Base-by-base conservation (phyloP, 1,140 invertebrate genomes). In the Eumaeus atala region DNA sequence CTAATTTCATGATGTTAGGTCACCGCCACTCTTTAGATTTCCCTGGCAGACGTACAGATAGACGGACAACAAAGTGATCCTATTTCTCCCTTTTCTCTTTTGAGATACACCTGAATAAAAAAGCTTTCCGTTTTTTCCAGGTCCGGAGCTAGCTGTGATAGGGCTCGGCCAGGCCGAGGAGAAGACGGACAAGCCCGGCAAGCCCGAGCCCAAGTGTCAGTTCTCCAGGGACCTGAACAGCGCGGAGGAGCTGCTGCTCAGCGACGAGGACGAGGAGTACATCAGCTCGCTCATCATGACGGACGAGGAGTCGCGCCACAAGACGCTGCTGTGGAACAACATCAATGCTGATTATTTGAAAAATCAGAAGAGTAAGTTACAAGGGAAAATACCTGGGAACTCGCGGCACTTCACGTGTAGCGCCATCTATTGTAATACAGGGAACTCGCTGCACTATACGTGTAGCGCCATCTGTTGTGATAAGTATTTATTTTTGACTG, bases 251-350 rank as follows among this genome's bases (percentile, higher is more conserved):
- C 84, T 97, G n/a, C 89, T 93, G 68, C 84, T 96, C 48, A 90
- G 97, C 18, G 95, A 97, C 70, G 95, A 97, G 68, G 96, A 98
- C 72, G 97, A 98, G 73, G 95, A 92, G 17, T 97, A 98, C 88
- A 89, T 98, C 10, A 93, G 96, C 74, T 91, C 91, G 48, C 95
- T 97, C 67, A 95, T 98, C 40, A 92, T 98, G 89, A 92, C 90
- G 1, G 92, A 94, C 17, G 89, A 92, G 56, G 97, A 98, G 84
- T 90, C 93, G 1, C 79, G 90, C 49, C 89, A 91, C 33, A 98
- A 98, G 88, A 92, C 93, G 7, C 89, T 88, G 49, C 79, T 97
- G 54, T 98, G 97, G 97, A 92, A 93, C 61, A 91, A 91, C 72
- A 86, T 95, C 0, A 97, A 98, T 84, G 93, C 92, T 17, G 92